These are phyloP conservation scores for Chymomyza procnemis DNA, from an alignment of 2,888 invertebrate genomes.

Conservation along the genomic window DNA sequence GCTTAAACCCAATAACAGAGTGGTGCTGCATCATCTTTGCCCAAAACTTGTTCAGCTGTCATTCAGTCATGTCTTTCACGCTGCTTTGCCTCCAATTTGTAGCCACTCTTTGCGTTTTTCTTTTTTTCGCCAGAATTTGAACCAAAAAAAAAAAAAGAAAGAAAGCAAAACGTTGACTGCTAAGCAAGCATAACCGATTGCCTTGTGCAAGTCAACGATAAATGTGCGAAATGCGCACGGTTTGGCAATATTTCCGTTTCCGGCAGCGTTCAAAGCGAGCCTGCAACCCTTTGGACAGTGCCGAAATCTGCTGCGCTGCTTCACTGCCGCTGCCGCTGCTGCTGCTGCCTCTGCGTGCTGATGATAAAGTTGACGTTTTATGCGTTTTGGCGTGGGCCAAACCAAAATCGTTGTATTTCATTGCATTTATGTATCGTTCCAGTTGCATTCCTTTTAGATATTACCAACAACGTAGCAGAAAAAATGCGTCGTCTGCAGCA, in stretches of 20 bases:
- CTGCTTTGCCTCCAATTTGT: not conserved
- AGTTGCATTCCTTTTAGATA: not conserved
- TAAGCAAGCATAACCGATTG: not conserved
- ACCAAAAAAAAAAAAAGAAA: not conserved
- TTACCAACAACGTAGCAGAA: not conserved
- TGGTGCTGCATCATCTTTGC: not conserved
- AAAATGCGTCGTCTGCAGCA: not conserved
- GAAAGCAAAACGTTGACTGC: too few species aligned
- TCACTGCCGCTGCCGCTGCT: too few species aligned
- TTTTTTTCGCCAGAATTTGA: not conserved
- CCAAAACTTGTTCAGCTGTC: not conserved
- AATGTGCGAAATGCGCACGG: constrained; percentile 39
- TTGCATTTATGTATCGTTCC: constrained; percentile 9
- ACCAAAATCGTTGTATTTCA: constrained; percentile 4
- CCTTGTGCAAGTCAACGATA: constrained; percentile 21
- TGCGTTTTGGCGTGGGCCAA: constrained; percentile 13
- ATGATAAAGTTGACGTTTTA: constrained; percentile 25
- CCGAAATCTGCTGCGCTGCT: not conserved
- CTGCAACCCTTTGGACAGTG: not conserved
- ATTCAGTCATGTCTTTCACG: not conserved
- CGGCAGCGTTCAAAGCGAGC: not conserved
- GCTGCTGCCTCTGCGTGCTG: too few species aligned
- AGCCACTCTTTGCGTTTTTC: not conserved
- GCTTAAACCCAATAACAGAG: not conserved
- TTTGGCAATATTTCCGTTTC: constrained; percentile 32